phyloP scores from a whole-genome alignment of 2,113 vertebrate genomes.

The Zapus hudsonius region DNA sequence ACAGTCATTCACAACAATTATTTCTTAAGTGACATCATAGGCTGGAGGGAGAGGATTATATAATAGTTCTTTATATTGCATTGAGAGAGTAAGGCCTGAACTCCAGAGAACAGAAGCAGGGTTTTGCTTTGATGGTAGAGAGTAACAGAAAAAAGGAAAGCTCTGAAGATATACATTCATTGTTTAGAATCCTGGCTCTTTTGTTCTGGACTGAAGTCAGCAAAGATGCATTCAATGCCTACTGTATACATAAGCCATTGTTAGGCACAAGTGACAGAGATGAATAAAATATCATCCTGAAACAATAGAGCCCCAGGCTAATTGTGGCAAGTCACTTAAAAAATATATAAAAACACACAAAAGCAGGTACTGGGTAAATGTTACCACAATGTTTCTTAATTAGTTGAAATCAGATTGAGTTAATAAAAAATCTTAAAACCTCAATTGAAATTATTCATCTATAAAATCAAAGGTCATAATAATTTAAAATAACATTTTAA shows the following conservation, averaged over 20 bases:
- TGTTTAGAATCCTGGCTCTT: not conserved
- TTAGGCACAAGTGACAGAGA: not conserved
- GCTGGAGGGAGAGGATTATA: not conserved
- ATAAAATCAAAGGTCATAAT: not conserved
- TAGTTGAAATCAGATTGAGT: conserved; percentile 10
- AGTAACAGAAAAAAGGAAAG: not conserved
- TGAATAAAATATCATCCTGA: not conserved
- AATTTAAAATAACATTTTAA: conserved; percentile 28
- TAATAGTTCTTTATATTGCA: not conserved
- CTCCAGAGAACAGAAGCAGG: not conserved
- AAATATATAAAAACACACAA: not conserved
- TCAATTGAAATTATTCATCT: not conserved
- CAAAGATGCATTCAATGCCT: not conserved
- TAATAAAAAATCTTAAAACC: not conserved
- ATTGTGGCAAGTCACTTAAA: not conserved
- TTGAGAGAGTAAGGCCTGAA: not conserved
- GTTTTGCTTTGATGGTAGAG: not conserved
- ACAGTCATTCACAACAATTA: not conserved
- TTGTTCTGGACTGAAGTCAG: not conserved
- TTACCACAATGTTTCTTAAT: not conserved
- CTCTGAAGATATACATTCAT: not conserved
- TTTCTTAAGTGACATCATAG: not conserved
- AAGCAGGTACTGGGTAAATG: not conserved
- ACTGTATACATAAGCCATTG: not conserved
- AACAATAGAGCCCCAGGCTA: not conserved